A percentile compares a stretch with the other conserved stretches of the same genome.
phyloP scores from a whole-genome alignment of 2,113 vertebrate species.

The Cynocephalus volans region DNA sequence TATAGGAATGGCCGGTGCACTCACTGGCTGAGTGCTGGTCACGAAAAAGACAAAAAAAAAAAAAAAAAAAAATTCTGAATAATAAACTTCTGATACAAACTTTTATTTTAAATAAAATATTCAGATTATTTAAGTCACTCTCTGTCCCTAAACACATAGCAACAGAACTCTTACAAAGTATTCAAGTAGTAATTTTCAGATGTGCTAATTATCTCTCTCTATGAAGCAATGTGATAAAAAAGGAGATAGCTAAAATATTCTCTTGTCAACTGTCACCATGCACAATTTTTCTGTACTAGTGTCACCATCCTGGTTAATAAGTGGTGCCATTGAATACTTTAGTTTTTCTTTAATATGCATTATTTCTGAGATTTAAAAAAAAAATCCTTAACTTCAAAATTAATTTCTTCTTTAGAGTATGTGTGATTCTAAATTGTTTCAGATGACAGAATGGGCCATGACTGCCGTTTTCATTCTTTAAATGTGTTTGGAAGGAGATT shows the following conservation, averaged over 20 bases:
- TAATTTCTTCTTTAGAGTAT: background rate
- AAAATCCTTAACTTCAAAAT: background rate
- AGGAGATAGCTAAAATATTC: background rate
- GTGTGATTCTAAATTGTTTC: background rate
- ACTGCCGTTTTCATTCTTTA: background rate
- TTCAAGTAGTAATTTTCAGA: background rate
- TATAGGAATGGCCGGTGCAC: no score
- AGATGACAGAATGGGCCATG: background rate
- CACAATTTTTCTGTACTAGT: background rate
- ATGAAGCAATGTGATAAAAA: slow-evolving; percentile 5
- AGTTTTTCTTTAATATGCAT: background rate
- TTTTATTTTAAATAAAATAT: slow-evolving; percentile 10
- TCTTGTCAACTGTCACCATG: background rate
- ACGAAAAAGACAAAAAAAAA: no score
- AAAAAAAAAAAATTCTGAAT: background rate
- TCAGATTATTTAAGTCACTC: background rate
- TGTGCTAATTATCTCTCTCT: background rate
- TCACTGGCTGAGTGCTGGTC: no score
- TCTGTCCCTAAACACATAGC: background rate
- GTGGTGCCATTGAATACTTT: background rate
- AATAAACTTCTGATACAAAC: background rate
- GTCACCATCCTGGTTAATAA: background rate
- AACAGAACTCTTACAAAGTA: background rate
- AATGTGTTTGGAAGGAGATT: background rate
- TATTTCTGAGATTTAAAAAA: background rate